phyloP scores from a whole-genome alignment of 2,113 vertebrate species.

The Saguinus midas region DNA sequence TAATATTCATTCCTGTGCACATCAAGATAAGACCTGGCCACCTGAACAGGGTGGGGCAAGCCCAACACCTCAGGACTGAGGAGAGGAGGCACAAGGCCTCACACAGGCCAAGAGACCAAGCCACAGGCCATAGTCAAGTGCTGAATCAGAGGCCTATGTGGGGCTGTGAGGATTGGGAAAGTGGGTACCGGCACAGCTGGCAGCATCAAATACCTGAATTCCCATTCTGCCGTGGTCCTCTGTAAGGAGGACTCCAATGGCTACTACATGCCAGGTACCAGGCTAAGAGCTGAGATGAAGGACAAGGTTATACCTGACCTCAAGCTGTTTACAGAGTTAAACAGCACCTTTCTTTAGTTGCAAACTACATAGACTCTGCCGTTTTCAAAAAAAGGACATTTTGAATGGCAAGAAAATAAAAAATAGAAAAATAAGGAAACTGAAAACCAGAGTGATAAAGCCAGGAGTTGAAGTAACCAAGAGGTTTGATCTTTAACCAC shows the following conservation, averaged over 20 bases:
- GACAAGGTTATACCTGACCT: background rate
- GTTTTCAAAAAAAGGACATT: background rate
- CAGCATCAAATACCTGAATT: background rate
- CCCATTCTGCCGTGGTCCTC: background rate
- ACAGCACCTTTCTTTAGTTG: background rate
- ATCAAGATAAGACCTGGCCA: background rate
- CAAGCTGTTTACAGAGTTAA: background rate
- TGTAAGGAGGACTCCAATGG: background rate
- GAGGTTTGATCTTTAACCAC: background rate
- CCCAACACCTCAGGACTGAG: background rate
- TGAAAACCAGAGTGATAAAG: background rate
- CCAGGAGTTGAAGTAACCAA: background rate
- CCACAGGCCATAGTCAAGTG: background rate
- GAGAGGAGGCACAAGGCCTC: background rate
- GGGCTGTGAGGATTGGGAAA: background rate
- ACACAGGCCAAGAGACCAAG: background rate
- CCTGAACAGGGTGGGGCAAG: background rate
- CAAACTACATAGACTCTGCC: background rate
- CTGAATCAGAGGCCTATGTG: background rate
- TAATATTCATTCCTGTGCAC: background rate
- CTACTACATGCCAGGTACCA: fast-evolving
- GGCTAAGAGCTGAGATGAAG: background rate
- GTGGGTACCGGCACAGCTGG: fast-evolving
- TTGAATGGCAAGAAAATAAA: background rate
- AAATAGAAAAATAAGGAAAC: background rate